Base-by-base conservation (phyloP, 2,113 vertebrate species). In the Triplophysa siluroides region DNA sequence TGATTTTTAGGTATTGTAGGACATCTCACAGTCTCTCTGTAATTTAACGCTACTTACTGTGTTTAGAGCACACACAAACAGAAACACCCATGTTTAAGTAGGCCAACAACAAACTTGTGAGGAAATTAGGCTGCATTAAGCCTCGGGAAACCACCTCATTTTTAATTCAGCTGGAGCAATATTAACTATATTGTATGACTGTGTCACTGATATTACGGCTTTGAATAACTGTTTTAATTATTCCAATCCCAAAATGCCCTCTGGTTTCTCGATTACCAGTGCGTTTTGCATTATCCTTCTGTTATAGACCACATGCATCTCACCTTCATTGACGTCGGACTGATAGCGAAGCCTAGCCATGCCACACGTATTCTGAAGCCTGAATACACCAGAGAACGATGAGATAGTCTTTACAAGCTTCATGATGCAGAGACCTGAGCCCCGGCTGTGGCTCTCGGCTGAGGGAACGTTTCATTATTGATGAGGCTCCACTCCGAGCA, bases 401-500 rank as follows among this genome's bases (percentile, higher is more conserved):
- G 61, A 63, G 50, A 54, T 60, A 6, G 12, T 76, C 65, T 79
- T 76, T 65, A 60, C 68, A 43, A 29, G 26, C 52, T 26, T n/a
- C 68, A 56, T 3, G 60, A 69, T n/a, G 47, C 58, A 58, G 68
- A 64, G 63, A 67, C 58, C 66, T 58, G 70, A 45, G 24, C 26
- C 26, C 52, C 72, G 73, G 58, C 73, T 54, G 29, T 43, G 69
- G 81, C 64, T 81, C 58, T 64, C 29, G 71, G 67, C 78, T 82
- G 83, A 86, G 83, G 78, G 84, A 87, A 88, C 79, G 71, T 85
- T 93, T 70, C 81, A 92, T 93, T 90, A 93, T 93, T 92, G 90
- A 93, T 93, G 91, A 91, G 85, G 81, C 88, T 87, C 85, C 86
- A 86, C 89, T 88, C 64, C 84, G 80, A 87, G 88, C 84, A 89